Evolutionary conservation across 2,113 vertebrate species (phyloP).

Genomic region (Chaenogobius annularis): DNA sequence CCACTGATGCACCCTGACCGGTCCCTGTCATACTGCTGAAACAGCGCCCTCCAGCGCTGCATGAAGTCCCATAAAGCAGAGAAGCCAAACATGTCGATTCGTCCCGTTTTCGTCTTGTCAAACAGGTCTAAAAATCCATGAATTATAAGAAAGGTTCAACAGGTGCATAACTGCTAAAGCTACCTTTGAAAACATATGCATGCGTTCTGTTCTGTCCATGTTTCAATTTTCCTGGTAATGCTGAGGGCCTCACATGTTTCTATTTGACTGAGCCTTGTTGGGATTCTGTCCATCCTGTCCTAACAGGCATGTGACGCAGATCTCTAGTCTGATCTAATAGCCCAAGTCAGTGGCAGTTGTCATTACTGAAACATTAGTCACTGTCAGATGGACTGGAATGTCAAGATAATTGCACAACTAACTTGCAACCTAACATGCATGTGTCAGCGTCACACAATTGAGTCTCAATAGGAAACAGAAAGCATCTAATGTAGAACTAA

Average conservation of each 20-base stretch:
- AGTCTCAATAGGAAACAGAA: neutral
- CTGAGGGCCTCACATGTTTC: neutral
- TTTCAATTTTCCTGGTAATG: no score
- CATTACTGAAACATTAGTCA: conserved; percentile 35
- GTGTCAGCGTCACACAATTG: neutral
- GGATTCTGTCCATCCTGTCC: no score
- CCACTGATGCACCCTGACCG: conserved; percentile 86
- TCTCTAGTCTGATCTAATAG: neutral
- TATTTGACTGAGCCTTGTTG: neutral
- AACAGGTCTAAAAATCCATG: conserved; percentile 86
- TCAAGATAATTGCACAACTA: neutral
- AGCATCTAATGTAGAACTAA: neutral
- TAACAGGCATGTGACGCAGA: neutral
- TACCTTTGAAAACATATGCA: neutral
- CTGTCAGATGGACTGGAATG: conserved; percentile 34
- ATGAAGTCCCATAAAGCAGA: conserved; percentile 88
- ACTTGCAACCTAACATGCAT: conserved; percentile 14
- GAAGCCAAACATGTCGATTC: conserved; percentile 88
- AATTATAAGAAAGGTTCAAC: neutral
- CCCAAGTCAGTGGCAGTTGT: conserved; percentile 19
- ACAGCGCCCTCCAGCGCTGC: conserved; percentile 89
- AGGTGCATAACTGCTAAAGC: neutral
- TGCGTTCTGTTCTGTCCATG: neutral
- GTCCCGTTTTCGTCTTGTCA: conserved; percentile 86
- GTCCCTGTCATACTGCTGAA: conserved; percentile 93